A percentile compares a stretch with the other conserved stretches of the same genome.
These are phyloP conservation scores for Eidolon dupreanum DNA, from an alignment of 2,797 vertebrate genomes.

Conservation along the genomic window DNA sequence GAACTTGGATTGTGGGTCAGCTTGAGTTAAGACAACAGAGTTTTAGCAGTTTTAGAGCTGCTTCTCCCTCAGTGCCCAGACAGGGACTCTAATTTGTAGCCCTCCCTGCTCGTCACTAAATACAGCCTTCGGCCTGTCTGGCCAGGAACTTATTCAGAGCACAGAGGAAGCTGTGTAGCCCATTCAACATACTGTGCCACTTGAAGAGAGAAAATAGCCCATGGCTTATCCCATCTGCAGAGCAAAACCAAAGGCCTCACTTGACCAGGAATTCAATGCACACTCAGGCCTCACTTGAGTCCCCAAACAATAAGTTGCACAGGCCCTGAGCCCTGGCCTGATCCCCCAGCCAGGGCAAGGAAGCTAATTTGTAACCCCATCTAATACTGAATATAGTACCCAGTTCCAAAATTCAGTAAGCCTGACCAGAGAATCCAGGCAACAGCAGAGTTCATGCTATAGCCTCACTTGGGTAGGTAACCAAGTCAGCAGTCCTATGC, in stretches of 20 bases:
- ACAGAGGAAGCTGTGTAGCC: not conserved
- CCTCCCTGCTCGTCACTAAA: not conserved
- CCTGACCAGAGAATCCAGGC: not conserved
- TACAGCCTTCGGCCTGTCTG: not conserved
- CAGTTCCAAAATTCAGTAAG: not conserved
- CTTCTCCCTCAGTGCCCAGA: not conserved
- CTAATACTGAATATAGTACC: not conserved
- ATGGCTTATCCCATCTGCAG: not conserved
- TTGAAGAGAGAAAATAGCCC: not conserved
- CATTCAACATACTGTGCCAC: not conserved
- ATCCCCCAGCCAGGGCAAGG: not conserved
- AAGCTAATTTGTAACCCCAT: not conserved
- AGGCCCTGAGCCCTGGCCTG: no score
- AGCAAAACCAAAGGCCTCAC: not conserved
- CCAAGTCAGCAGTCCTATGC: not conserved
- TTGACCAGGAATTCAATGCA: not conserved
- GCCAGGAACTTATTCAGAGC: not conserved
- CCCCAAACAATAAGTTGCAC: not conserved
- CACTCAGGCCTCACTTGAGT: not conserved
- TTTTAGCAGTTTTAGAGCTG: not conserved
- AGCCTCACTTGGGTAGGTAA: not conserved
- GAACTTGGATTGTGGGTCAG: not conserved
- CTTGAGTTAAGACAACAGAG: not conserved
- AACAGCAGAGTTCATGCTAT: not conserved
- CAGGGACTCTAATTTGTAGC: not conserved